A percentile compares a stretch with the other conserved stretches of the same genome.
Evolutionary conservation across 92 coral and sea anemone genomes (phyloP).

Genomic region (Micromussa lordhowensis): DNA sequence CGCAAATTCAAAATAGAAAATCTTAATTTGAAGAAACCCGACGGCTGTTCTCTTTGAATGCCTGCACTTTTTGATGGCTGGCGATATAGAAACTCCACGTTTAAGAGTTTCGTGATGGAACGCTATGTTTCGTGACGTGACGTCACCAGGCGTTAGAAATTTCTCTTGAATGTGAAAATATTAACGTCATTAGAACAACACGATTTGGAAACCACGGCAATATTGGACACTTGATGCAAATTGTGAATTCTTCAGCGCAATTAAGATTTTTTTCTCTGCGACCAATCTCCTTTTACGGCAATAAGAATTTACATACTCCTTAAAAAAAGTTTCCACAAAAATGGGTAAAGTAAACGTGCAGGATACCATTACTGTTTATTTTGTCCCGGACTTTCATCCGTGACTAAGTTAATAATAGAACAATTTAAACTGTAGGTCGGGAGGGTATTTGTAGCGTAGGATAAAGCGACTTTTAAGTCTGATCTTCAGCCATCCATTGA

Average conservation of each 20-base stretch:
- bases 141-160: constrained; percentile 28
- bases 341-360: background rate
- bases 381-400: background rate
- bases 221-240: background rate
- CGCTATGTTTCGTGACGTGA: constrained; percentile 23
- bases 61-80: background rate
- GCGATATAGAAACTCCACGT: background rate
- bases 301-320: background rate
- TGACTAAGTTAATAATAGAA: background rate
- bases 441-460: too few relatives aligned
- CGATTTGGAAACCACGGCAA: background rate
- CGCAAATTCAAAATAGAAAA: background rate
- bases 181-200: constrained; percentile 11
- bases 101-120: constrained; percentile 1
- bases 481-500: too few relatives aligned
- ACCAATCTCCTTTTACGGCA: constrained; percentile 28
- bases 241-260: constrained; percentile 16
- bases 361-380: background rate
- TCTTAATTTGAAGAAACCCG: background rate
- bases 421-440: background rate
- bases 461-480: too few relatives aligned
- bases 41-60: background rate
- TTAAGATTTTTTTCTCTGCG: background rate
- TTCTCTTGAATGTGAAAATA: background rate
- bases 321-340: background rate